Percentiles rank a stretch among this genome's conserved stretches.
Conservation (phyloP, 2,888 invertebrate genomes). For the Heliconius aoede region DNA sequence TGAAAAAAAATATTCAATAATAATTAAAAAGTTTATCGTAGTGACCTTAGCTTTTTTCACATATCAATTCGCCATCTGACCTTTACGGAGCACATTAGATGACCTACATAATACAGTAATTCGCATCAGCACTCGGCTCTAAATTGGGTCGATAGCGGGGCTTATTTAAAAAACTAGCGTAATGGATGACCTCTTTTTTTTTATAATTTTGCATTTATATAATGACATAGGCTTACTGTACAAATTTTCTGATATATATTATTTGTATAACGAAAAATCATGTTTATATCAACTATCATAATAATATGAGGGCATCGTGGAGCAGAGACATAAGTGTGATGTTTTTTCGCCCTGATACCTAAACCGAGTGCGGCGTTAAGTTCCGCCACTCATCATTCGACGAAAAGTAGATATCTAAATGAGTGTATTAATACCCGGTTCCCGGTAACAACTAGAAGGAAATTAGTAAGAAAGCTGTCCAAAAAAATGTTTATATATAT, state of each 20-base stretch:
- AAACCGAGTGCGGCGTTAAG: too few species aligned
- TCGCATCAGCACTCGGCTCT: conserved; percentile 19
- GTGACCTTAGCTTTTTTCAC: conserved; percentile 14
- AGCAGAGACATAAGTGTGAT: too few species aligned
- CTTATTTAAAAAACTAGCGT: conserved; percentile 17
- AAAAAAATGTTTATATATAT: background rate
- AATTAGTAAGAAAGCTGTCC: too few species aligned
- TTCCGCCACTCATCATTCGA: too few species aligned
- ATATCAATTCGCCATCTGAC: conserved; percentile 26
- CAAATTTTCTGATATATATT: background rate
- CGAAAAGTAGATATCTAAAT: too few species aligned
- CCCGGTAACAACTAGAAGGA: too few species aligned
- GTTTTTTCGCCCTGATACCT: too few species aligned
- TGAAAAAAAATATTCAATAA: too few species aligned
- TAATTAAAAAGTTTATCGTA: background rate
- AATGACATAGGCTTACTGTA: background rate
- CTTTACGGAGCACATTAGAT: conserved; percentile 22
- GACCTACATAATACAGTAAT: conserved; percentile 26
- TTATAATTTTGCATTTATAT: background rate
- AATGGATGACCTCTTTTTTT: background rate
- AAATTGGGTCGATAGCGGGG: conserved; percentile 14
- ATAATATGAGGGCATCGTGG: too few species aligned
- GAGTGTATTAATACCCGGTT: too few species aligned
- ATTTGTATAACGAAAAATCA: background rate
- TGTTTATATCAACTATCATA: background rate